Base-by-base conservation (phyloP, 1,140 invertebrate genomes). In the Notospermus geniculatus region DNA sequence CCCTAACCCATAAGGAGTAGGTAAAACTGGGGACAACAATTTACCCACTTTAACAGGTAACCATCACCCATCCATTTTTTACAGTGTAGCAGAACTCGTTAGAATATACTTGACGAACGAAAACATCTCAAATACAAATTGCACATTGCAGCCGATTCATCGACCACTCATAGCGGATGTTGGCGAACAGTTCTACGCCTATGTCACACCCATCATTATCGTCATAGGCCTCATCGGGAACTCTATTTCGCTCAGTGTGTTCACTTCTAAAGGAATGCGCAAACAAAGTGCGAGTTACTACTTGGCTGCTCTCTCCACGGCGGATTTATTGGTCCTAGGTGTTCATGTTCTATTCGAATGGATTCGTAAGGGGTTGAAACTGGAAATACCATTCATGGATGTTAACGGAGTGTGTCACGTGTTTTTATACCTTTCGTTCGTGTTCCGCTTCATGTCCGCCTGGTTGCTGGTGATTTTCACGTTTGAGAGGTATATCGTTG, bases 381-480 rank as follows among this genome's bases (percentile, higher is more conserved):
- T 56, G 50, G n/a, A 23, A 46, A 2, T 39, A 54, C 41, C 62
- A 17, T 32, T 19, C 23, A 39, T 75, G 13, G 69, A 72, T 25
- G 56, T 53, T 2, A 53, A 69, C 13, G 76, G 76, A 9, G 29
- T 77, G 0, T 79, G 77, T 60, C 73, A 78, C 39, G 45, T 68
- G 1, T 63, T 70, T 5, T 30, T 73, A 5, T 78, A 72, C 59
- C 36, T 77, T 0, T 63, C 65, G 36, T 78, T 77, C 59, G 61
- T 71, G 22, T 69, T 62, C 15, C 67, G 77, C 2, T 78, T 79
- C 60, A 39, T 77, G 25, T 78, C 75, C 0, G 70, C 74, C 4
- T 79, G 76, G 76, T 46, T 79, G 32, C 64, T 79, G 11, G 76
- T 76, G 1, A 66, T 69, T 27, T 79, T 79, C 54, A 78, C 77